Base-by-base conservation (phyloP, 2,113 vertebrate species). In the Gopherus flavomarginatus region DNA sequence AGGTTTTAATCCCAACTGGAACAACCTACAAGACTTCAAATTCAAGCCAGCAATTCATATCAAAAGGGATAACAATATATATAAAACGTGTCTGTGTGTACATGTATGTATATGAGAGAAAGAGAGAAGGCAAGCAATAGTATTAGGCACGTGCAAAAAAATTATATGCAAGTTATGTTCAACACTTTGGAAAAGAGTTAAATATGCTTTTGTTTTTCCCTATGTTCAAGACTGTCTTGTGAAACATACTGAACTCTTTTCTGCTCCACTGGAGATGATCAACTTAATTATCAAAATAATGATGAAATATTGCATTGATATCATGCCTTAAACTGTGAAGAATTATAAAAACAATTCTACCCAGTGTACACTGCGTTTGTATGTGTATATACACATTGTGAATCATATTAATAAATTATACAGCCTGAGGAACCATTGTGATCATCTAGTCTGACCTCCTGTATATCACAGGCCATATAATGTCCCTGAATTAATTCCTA, bases 261-360 rank as follows among this genome's bases (percentile, higher is more conserved):
- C 13, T 12, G 65, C 92, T 89, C 81, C 88, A 81, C 75, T 94
- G 38, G 54, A 90, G 57, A 5, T 7, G 86, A 87, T 69, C 88
- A 83, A 49, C 24, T 62, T 95, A 86, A 83, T 94, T 87, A 85
- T 87, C 53, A 88, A 79, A 89, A 62, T 12, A 90, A 62, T 62
- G 6, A 31, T 31, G 6, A 50, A 50, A 50, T 31, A 3, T 62
- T 62, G 12, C 27, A 31, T 59, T 59, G 59, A 62, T 62, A 62
- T 12, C 11, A 29, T 7, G 29, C 12, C 59, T 62, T 62, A 62
- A 62, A 31, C 7, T 54, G 47, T 8, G 10, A 88, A 80, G 78
- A 94, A 88, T 88, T 29, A 1, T n/a, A 92, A 14, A 80, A 35
- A 19, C 77, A 35, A 53, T 81, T 90, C 92, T 92, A 42, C 0